Conservation (phyloP, 2,113 vertebrate species). For the Gallinago media region DNA sequence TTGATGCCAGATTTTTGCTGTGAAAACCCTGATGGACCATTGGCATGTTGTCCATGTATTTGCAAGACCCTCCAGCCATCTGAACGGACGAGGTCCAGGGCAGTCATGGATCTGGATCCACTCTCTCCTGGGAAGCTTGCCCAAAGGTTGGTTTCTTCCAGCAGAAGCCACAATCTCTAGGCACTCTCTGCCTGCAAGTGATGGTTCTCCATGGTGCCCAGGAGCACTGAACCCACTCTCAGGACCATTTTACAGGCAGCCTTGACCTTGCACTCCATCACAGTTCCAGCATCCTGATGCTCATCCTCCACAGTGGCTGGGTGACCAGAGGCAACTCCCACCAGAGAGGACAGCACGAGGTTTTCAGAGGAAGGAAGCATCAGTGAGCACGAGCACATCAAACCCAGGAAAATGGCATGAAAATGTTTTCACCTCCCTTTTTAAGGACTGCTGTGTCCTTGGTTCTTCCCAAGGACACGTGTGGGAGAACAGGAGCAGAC, state of each 20-base stretch:
- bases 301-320: background rate
- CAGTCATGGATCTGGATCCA: background rate
- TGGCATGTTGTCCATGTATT: background rate
- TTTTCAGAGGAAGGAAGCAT: background rate
- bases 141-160: background rate
- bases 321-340: accelerated
- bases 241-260: background rate
- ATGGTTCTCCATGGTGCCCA: accelerated
- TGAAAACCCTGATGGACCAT: background rate
- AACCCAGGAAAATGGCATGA: background rate
- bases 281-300: background rate
- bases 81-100: accelerated
- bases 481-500: conserved; percentile 26
- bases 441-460: background rate
- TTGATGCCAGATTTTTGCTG: background rate
- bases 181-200: background rate
- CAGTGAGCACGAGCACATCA: background rate
- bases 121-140: background rate
- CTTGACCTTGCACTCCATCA: background rate
- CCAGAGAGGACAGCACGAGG: background rate
- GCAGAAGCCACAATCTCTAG: background rate
- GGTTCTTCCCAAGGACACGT: background rate
- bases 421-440: background rate
- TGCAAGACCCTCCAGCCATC: background rate
- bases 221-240: background rate